These are phyloP conservation scores for Chloropsis hardwickii DNA, from an alignment of 2,113 vertebrate genomes.

Conservation along the genomic window DNA sequence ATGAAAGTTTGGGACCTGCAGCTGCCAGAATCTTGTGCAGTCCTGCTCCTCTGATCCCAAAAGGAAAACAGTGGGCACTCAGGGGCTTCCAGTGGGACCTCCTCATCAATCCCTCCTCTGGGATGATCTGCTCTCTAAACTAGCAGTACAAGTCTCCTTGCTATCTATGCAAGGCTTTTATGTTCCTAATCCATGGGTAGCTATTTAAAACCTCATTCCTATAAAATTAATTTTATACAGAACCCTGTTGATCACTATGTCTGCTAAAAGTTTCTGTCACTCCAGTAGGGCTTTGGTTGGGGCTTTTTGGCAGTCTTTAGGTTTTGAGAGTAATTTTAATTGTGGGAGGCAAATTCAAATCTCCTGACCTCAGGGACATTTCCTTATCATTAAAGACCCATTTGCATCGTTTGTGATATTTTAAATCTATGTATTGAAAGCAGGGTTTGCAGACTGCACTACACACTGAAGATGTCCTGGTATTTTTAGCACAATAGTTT, in stretches of 20 bases:
- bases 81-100: background rate
- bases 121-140: background rate
- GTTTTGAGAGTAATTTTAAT: background rate
- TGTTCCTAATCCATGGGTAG: background rate
- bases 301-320: background rate
- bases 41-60: background rate
- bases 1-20: background rate
- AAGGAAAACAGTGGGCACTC: background rate
- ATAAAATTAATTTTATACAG: background rate
- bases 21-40: background rate
- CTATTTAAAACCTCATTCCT: background rate
- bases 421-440: background rate
- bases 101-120: background rate
- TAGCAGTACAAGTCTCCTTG: fast-evolving
- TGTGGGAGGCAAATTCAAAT: background rate
- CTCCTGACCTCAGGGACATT: background rate
- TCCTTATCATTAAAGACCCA: background rate
- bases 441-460: background rate
- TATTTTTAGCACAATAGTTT: background rate
- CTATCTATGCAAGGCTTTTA: background rate
- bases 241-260: background rate
- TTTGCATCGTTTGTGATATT: background rate
- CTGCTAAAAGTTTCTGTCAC: background rate
- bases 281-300: background rate
- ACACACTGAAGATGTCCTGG: background rate